Evolutionary conservation across 2,113 vertebrate genomes (phyloP).

Genomic region (Lota lota): DNA sequence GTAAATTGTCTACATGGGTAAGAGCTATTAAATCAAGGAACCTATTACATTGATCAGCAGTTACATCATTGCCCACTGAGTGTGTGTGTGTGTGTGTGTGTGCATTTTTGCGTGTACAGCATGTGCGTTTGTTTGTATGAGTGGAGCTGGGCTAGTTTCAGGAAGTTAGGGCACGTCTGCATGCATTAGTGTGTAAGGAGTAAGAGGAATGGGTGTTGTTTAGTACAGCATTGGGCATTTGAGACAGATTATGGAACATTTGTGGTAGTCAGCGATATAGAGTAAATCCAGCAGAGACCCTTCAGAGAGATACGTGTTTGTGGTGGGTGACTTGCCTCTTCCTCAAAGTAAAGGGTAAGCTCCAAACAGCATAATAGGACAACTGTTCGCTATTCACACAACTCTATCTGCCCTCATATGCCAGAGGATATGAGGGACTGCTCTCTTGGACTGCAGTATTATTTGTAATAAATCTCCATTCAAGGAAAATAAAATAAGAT

Average conservation of each 20-base stretch:
- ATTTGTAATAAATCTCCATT: too few species aligned
- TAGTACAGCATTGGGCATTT: constrained; percentile 42
- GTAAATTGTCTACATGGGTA: constrained; percentile 52
- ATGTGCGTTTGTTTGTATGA: too few species aligned
- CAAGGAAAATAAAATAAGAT: too few species aligned
- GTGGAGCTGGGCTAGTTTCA: too few species aligned
- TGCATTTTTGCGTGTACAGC: background rate
- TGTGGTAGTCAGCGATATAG: constrained; percentile 54
- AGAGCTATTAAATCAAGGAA: constrained; percentile 65
- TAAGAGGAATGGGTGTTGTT: constrained; percentile 23
- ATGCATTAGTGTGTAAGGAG: constrained; percentile 10
- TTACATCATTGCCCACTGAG: constrained; percentile 43
- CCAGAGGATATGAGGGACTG: too few species aligned
- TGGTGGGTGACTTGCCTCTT: constrained; percentile 2
- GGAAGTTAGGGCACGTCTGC: background rate
- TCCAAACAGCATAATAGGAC: too few species aligned
- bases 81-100: constrained; percentile 1
- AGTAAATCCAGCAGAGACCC: constrained; percentile 51
- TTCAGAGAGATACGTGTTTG: constrained; percentile 47
- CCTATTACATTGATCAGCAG: constrained; percentile 56
- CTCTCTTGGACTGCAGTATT: too few species aligned
- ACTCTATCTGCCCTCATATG: too few species aligned
- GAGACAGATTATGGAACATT: constrained; percentile 59
- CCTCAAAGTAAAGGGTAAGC: background rate
- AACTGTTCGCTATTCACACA: too few species aligned